Evolutionary conservation across 2,797 vertebrate genomes (phyloP).

Genomic region (Nyctalus aviator): DNA sequence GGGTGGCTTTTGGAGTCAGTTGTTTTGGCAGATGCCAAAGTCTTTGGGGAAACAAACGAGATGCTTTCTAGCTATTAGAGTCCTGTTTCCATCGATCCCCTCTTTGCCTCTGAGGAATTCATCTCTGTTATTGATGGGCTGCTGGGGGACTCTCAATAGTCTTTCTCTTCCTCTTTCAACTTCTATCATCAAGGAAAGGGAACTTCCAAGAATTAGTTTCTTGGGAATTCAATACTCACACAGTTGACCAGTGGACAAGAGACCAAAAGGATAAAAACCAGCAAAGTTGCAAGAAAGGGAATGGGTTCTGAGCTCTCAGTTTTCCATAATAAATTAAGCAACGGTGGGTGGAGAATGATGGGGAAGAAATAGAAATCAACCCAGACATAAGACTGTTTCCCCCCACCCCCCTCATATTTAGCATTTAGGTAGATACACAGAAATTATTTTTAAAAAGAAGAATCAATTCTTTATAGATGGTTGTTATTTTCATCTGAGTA

Average conservation of each 20-base stretch:
- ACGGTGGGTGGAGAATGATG: not conserved
- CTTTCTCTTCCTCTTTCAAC: not conserved
- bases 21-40: slow-evolving; percentile 77
- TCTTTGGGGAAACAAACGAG: slow-evolving; percentile 68
- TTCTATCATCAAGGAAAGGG: slow-evolving; percentile 25
- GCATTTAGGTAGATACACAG: not conserved
- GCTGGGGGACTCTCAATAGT: not conserved
- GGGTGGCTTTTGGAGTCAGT: slow-evolving; percentile 63
- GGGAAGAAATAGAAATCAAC: not conserved
- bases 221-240: not conserved
- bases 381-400: not conserved
- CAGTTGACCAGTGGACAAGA: not conserved
- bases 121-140: not conserved
- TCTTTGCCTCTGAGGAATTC: slow-evolving; percentile 68
- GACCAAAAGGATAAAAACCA: not conserved
- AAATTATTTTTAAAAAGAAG: not conserved
- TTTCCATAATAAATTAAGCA: not conserved
- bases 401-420: not conserved
- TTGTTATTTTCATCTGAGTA: slow-evolving; percentile 32
- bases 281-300: not conserved
- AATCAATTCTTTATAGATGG: not conserved
- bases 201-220: not conserved
- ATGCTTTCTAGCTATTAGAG: slow-evolving; percentile 69
- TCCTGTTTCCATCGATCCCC: slow-evolving; percentile 57
- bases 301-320: not conserved